Evolutionary conservation across 2,888 invertebrate genomes (phyloP), one percentile per base, ranked within the genome.

Genomic region (Apamea anceps): DNA sequence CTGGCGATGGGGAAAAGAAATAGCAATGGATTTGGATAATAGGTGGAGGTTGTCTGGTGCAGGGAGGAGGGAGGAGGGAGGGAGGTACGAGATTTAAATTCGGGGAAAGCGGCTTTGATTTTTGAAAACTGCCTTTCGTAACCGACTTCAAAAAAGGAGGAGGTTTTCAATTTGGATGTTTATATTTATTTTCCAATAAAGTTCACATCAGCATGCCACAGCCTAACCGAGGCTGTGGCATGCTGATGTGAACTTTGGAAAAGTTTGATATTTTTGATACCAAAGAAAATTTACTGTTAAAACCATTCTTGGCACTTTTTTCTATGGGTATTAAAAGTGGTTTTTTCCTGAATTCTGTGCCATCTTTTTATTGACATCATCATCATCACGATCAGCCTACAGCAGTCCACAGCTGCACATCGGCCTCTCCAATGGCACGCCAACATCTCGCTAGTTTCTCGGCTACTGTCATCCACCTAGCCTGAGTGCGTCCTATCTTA

Each of bases 1-100:
- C n/a, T 67, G 25, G 57, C 65, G 70, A 45, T 57, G 60, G 45
- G 32, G 51, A 48, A 63, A 68, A 76, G 60, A 66, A 76, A 86
- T 62, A 72, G 67, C 28, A 72, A 75, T 48, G 62, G 74, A 79
- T 83, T 77, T 72, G 68, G 68, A 42, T 75, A 82, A 84, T 77
- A 48, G 68, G 75, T 75, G 42, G 60, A 60, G 80, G 57, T 67
- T 65, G 57, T 63, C 54, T 48, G 32, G 28, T 25, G 57, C 63
- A 5, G 15, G 48, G 48, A 48, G 48, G 48, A 15, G 48, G 48
- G 42, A 48, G 48, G 48, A 48, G 48, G 48, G 45, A 48, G 32
- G 7, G 42, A 72, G 57, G 45, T 72, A 12, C 48, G 63, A 57
- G 48, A 70, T 76, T 81, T 32, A 57, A 76, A 70, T 81, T 81